Percentiles rank a stretch among this genome's conserved stretches.
Conservation (phyloP, 30 jellyfish, hydroid and myxozoan species). For the Pseudorhiza aurosa region DNA sequence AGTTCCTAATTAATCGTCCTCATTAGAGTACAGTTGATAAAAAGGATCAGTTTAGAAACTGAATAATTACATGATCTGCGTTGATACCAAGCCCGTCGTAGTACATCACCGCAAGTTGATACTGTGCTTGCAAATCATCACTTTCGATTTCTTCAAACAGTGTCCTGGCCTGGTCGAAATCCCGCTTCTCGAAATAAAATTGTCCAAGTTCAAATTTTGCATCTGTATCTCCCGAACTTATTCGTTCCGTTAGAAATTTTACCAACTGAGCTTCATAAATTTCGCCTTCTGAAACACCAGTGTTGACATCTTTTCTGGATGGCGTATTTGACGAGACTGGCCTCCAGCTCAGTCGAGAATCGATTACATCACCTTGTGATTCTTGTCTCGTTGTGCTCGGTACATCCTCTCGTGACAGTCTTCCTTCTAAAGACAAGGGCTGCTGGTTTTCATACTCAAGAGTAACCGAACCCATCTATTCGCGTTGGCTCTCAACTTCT, state of each 20-base stretch:
- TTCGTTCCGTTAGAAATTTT: conserved; percentile 6
- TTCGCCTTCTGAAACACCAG: conserved; percentile 29
- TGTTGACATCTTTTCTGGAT: conserved; percentile 7
- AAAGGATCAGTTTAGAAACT: background rate
- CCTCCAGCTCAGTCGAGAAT: background rate
- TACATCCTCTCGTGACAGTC: conserved; percentile 2
- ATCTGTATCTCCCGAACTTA: conserved; percentile 27
- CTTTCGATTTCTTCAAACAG: conserved; percentile 44
- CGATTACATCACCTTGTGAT: background rate
- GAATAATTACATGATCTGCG: conserved; percentile 54
- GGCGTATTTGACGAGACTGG: background rate
- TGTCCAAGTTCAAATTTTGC: conserved; percentile 72
- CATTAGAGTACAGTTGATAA: no score
- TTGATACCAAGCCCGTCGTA: conserved; percentile 89
- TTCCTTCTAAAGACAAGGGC: conserved; percentile 32
- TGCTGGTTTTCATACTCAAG: background rate
- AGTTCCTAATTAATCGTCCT: no score
- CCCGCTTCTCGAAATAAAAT: conserved; percentile 45
- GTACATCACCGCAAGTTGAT: conserved; percentile 91
- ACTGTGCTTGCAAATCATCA: conserved; percentile 68
- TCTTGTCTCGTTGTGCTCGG: background rate
- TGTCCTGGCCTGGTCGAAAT: conserved; percentile 64
- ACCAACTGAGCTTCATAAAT: conserved; percentile 13
- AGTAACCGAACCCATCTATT: conserved; percentile 7
- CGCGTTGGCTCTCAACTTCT: no score